Evolutionary conservation across 2,113 vertebrate genomes (phyloP).

Genomic region (Girardinichthys multiradiatus): DNA sequence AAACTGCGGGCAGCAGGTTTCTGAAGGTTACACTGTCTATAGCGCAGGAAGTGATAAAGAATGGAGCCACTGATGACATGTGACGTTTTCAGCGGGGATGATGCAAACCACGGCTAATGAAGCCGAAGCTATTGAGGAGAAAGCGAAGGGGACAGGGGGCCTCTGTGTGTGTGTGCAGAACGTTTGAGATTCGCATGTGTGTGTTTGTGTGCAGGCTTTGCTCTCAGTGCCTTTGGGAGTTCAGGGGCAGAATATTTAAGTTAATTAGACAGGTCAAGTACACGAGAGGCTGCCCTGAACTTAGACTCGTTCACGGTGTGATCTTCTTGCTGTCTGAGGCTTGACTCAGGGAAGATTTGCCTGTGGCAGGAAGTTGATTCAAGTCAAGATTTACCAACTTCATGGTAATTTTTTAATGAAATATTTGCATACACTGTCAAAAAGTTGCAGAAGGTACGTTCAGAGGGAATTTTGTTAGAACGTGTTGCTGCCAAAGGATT

Average conservation of each 20-base stretch:
- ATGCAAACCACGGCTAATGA: slow-evolving; percentile 78
- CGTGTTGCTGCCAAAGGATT: neutral
- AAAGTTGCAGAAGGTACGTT: neutral
- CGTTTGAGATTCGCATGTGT: slow-evolving; percentile 20
- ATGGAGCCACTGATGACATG: slow-evolving; percentile 80
- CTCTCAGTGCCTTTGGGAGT: slow-evolving; percentile 45
- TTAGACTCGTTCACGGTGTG: neutral
- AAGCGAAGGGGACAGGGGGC: slow-evolving; percentile 32
- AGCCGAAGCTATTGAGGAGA: slow-evolving; percentile 59
- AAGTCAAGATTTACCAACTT: neutral
- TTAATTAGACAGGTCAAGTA: slow-evolving; percentile 54
- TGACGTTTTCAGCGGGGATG: slow-evolving; percentile 75
- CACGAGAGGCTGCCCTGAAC: slow-evolving; percentile 26
- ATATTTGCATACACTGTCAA: neutral
- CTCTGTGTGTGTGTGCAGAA: slow-evolving; percentile 29
- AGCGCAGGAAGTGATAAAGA: slow-evolving; percentile 75
- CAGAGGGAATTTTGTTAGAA: neutral
- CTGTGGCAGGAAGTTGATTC: neutral
- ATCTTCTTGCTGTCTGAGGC: slow-evolving; percentile 12
- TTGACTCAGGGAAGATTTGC: neutral
- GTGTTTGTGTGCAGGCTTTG: slow-evolving; percentile 10
- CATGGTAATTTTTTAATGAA: neutral
- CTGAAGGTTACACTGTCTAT: slow-evolving; percentile 78
- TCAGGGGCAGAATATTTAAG: slow-evolving; percentile 51
- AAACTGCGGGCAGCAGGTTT: slow-evolving; percentile 79